Percentiles rank a stretch among this genome's conserved stretches.
Conservation (phyloP, 2,113 vertebrate genomes). For the Progne subis region DNA sequence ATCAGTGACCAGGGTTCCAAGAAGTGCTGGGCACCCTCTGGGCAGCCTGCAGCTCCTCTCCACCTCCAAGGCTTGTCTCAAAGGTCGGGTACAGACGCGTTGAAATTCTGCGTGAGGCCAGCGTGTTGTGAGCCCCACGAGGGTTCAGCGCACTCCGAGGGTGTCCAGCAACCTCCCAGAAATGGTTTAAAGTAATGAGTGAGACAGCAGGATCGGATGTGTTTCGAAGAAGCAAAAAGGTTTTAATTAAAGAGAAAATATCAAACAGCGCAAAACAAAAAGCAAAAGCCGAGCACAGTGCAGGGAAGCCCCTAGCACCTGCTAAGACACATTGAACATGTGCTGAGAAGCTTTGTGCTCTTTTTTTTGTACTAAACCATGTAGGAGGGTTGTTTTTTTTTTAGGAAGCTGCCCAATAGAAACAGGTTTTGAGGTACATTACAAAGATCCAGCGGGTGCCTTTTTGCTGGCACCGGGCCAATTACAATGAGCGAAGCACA, state of each 20-base stretch:
- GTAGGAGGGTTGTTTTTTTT: neutral
- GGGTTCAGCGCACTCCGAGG: neutral
- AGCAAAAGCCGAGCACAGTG: neutral
- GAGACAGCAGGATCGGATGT: fast-evolving
- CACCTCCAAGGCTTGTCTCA: neutral
- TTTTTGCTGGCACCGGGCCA: neutral
- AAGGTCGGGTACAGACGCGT: neutral
- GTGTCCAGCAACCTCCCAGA: neutral
- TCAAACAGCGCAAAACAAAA: neutral
- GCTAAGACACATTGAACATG: neutral
- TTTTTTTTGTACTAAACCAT: neutral
- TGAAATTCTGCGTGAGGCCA: neutral
- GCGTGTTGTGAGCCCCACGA: neutral
- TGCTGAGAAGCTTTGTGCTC: neutral
- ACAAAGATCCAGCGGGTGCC: neutral
- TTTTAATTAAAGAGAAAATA: neutral
- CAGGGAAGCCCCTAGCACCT: neutral
- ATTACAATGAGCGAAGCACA: neutral
- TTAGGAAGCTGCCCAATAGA: neutral
- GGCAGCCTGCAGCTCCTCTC: neutral
- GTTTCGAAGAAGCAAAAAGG: neutral
- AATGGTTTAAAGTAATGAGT: neutral
- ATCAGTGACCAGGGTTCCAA: neutral
- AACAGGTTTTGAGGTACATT: neutral
- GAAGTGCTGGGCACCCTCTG: neutral